Conservation (phyloP, 2,797 vertebrate species). For the Tapirus indicus region DNA sequence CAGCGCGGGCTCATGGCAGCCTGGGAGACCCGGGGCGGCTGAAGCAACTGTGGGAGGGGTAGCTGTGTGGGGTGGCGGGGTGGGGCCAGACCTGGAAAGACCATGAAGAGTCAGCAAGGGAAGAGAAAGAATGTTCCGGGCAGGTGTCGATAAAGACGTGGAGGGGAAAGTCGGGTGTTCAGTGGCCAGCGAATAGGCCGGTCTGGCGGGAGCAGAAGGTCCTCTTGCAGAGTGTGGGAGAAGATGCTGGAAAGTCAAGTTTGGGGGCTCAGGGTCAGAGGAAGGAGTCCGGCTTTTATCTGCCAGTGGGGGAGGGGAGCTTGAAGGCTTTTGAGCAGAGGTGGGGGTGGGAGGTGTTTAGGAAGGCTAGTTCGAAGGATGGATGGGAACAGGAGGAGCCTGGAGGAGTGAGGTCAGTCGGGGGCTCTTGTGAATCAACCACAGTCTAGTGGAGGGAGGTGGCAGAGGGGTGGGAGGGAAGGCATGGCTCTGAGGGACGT, state of each 20-base stretch:
- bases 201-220: background rate
- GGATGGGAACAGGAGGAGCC: background rate
- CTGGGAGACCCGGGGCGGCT: fast-evolving
- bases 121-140: fast-evolving
- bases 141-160: background rate
- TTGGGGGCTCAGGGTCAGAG: background rate
- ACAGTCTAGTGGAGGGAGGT: background rate
- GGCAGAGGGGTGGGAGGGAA: background rate
- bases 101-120: background rate
- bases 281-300: background rate
- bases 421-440: background rate
- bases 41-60: background rate
- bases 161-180: too few species aligned
- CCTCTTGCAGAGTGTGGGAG: background rate
- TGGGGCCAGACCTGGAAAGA: background rate
- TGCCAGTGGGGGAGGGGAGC: background rate
- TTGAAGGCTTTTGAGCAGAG: background rate
- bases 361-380: background rate
- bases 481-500: background rate
- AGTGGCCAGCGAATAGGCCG: background rate
- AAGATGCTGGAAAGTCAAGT: background rate
- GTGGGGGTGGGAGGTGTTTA: background rate
- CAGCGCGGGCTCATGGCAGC: background rate
- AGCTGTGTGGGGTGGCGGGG: fast-evolving
- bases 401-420: background rate